Percentiles rank a stretch among this genome's conserved stretches.
These are phyloP conservation scores for Hoplias malabaricus DNA, from an alignment of 2,113 vertebrate genomes.

Conservation along the genomic window DNA sequence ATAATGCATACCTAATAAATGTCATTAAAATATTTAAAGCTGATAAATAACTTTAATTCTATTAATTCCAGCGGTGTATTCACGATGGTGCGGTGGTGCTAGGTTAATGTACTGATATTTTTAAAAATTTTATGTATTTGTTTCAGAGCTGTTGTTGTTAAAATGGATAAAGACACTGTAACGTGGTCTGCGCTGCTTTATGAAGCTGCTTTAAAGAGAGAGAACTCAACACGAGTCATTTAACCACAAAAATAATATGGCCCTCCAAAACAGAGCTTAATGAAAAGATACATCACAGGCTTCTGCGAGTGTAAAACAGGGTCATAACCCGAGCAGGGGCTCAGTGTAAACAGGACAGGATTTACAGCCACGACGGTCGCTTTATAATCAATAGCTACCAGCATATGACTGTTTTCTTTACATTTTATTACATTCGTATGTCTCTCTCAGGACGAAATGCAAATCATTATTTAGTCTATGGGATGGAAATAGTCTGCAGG, in stretches of 20 bases:
- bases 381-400: slow-evolving; percentile 18
- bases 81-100: too few species aligned
- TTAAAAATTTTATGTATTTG: not conserved
- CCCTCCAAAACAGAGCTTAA: not conserved
- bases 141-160: not conserved
- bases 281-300: not conserved
- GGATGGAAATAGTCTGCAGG: not conserved
- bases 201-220: not conserved
- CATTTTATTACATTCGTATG: slow-evolving; percentile 30
- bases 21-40: too few species aligned
- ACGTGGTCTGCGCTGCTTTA: not conserved
- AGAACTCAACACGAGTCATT: slow-evolving; percentile 1
- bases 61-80: too few species aligned
- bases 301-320: not conserved
- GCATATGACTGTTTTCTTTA: slow-evolving; percentile 25
- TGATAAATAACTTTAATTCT: too few species aligned
- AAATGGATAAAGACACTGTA: not conserved
- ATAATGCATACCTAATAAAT: too few species aligned
- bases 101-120: too few species aligned
- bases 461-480: slow-evolving; percentile 9
- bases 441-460: slow-evolving; percentile 30
- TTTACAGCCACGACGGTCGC: not conserved
- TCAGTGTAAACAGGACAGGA: slow-evolving; percentile 2
- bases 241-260: slow-evolving; percentile 7
- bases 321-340: slow-evolving; percentile 13